Evolutionary conservation across 30 jellyfish, hydroid and myxozoan species (phyloP).

Genomic region (Aurelia aurita): DNA sequence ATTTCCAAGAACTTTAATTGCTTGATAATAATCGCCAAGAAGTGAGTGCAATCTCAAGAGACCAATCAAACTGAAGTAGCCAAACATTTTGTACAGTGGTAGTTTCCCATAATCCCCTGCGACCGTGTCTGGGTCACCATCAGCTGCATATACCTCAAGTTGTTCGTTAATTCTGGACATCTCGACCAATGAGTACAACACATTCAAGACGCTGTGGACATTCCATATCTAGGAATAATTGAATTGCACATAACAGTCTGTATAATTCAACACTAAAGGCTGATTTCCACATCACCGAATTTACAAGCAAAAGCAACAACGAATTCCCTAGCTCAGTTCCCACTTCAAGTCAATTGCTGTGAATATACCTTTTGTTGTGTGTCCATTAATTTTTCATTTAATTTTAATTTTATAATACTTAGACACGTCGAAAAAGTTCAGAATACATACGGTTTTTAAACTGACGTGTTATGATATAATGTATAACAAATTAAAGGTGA

Average conservation of each 20-base stretch:
- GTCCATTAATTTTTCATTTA: no score
- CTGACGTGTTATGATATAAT: no score
- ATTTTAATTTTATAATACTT: no score
- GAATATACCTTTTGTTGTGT: no score
- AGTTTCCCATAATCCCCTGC: slow-evolving; percentile 97
- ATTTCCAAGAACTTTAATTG: slow-evolving; percentile 94
- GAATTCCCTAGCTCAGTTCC: no score
- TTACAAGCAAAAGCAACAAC: no score
- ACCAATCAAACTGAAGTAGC: slow-evolving; percentile 96
- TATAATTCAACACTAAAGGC: not conserved
- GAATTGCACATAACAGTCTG: not conserved
- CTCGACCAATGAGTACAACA: slow-evolving; percentile 91
- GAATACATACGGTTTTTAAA: no score
- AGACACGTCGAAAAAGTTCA: no score
- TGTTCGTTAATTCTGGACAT: slow-evolving; percentile 97
- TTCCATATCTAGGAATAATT: slow-evolving; percentile 79
- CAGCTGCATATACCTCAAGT: slow-evolving; percentile 92
- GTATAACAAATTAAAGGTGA: no score
- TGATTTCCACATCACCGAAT: not conserved
- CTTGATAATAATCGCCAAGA: slow-evolving; percentile 96
- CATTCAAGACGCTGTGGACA: slow-evolving; percentile 98
- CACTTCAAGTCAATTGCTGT: no score
- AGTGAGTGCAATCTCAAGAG: slow-evolving; percentile 89
- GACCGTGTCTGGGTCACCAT: slow-evolving; percentile 97
- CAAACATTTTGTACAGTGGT: slow-evolving; percentile 95